A percentile compares a stretch with the other conserved stretches of the same genome.
Conservation (phyloP, 2,113 vertebrate genomes). For the Burhinus oedicnemus region DNA sequence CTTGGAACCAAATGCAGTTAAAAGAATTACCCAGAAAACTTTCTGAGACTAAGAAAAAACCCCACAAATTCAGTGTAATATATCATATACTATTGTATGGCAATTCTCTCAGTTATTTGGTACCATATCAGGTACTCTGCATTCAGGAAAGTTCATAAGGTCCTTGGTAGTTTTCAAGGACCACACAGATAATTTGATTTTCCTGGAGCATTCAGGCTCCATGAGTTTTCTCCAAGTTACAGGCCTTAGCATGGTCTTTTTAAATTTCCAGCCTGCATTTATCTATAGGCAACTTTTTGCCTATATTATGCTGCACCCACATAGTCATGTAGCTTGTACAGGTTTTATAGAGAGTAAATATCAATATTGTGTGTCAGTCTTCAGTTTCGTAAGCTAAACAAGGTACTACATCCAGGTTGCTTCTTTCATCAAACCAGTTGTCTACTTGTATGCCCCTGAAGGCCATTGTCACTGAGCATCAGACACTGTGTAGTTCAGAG, state of each 20-base stretch:
- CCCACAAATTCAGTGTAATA: not conserved
- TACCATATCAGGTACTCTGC: not conserved
- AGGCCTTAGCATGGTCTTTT: not conserved
- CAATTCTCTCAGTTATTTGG: not conserved
- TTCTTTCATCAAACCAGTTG: not conserved
- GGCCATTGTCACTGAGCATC: not conserved
- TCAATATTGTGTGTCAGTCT: not conserved
- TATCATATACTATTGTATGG: not conserved
- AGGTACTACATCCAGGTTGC: not conserved
- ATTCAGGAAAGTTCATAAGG: not conserved
- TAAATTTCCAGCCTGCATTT: not conserved
- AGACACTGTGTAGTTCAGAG: not conserved
- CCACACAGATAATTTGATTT: not conserved
- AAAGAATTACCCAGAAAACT: not conserved
- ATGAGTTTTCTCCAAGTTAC: not conserved
- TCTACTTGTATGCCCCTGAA: not conserved
- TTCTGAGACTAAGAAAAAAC: not conserved
- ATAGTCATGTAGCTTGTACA: not conserved
- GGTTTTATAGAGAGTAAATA: not conserved
- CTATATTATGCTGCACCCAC: not conserved
- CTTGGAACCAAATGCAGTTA: not conserved
- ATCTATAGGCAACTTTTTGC: not conserved
- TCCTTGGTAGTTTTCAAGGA: not conserved
- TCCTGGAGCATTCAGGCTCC: not conserved
- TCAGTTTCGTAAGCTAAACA: not conserved